These are phyloP conservation scores for Tetrapedia diversipes DNA, from an alignment of 2,888 invertebrate species.

Conservation along the genomic window DNA sequence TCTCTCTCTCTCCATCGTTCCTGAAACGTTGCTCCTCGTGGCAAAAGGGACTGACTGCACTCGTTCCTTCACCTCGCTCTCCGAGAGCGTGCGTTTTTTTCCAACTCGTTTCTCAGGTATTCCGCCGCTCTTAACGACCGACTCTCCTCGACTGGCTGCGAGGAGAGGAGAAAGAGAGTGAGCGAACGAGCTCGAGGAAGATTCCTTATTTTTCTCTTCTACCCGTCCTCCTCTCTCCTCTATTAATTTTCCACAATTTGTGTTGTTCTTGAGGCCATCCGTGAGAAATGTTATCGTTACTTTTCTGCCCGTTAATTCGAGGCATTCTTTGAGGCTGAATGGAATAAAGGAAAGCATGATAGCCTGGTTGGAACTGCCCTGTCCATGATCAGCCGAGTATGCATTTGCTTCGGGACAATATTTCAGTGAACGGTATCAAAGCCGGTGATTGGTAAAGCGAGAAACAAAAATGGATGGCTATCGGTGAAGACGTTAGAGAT, in stretches of 20 bases:
- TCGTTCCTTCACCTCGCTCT: slow-evolving; percentile 78
- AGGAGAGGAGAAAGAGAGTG: slow-evolving; percentile 31
- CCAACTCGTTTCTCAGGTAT: slow-evolving; percentile 78
- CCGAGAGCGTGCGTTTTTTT: slow-evolving; percentile 72
- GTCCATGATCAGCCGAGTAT: neutral
- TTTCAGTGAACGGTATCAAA: neutral
- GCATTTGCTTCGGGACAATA: neutral
- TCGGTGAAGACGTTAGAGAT: neutral
- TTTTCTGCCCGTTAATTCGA: slow-evolving; percentile 8
- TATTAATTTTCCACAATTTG: slow-evolving; percentile 56
- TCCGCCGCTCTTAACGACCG: slow-evolving; percentile 75
- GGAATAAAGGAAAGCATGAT: neutral
- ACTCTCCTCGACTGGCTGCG: slow-evolving; percentile 49
- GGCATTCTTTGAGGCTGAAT: neutral
- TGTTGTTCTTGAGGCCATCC: slow-evolving; percentile 32
- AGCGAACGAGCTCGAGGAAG: slow-evolving; percentile 48
- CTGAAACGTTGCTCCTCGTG: slow-evolving; percentile 57
- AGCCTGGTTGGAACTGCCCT: neutral
- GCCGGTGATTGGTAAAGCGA: slow-evolving; percentile 14
- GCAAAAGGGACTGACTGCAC: slow-evolving; percentile 71
- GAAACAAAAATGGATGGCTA: neutral
- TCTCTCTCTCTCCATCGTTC: slow-evolving; percentile 43
- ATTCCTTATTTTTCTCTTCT: slow-evolving; percentile 35
- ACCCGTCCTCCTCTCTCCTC: slow-evolving; percentile 14
- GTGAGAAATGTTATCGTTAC: slow-evolving; percentile 49